Evolutionary conservation across 2,888 invertebrate species (phyloP).

Genomic region (Tethea ocularis): DNA sequence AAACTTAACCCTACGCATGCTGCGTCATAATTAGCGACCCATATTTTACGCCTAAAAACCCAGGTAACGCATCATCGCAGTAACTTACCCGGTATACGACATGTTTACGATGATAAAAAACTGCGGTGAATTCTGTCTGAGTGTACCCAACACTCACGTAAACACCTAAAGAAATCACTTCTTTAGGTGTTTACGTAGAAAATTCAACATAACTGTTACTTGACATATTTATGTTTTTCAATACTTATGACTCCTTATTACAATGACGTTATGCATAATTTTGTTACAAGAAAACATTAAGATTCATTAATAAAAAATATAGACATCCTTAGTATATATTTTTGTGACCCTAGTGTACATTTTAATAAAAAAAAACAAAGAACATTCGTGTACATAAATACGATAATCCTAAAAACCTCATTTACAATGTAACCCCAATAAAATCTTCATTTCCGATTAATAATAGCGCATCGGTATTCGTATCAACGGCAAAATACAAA

Average conservation of each 20-base stretch:
- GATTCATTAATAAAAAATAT: no score
- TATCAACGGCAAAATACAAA: constrained; percentile 29
- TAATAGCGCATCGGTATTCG: constrained; percentile 26
- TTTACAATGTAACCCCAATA: constrained; percentile 52
- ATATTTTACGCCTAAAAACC: background rate
- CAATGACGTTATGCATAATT: no score
- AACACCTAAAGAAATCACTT: no score
- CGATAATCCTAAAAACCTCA: constrained; percentile 30
- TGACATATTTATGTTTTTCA: no score
- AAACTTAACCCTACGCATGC: no score
- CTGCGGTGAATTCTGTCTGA: background rate
- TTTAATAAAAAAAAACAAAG: background rate
- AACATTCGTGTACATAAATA: constrained; percentile 26
- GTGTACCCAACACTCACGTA: background rate
- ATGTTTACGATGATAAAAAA: background rate
- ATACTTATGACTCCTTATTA: no score
- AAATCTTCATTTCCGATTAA: constrained; percentile 49
- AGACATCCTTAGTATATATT: no score
- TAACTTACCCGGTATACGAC: background rate
- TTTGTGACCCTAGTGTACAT: background rate
- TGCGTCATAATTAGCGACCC: background rate
- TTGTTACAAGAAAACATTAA: no score
- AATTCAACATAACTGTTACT: no score
- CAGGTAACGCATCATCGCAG: background rate
- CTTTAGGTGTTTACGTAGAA: background rate